These are phyloP conservation scores for Tridacna crocea DNA, from an alignment of 2,888 invertebrate genomes.

Conservation along the genomic window DNA sequence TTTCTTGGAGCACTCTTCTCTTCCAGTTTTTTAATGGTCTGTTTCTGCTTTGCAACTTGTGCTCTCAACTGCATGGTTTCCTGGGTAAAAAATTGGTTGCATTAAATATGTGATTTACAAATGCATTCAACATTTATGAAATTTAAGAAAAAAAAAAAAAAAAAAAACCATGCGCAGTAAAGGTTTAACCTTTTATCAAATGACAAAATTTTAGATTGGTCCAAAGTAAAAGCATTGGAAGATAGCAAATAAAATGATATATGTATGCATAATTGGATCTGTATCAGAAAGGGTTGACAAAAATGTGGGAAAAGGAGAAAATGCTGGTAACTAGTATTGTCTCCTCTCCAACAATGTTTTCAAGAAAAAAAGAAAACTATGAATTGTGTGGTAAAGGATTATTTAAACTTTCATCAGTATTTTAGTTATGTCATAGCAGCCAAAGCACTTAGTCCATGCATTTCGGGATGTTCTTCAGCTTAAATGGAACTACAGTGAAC, in stretches of 20 bases:
- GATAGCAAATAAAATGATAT: neutral
- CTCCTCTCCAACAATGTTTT: too few relatives aligned
- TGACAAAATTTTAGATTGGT: neutral
- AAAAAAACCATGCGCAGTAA: neutral
- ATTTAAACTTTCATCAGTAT: too few relatives aligned
- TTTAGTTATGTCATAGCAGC: too few relatives aligned
- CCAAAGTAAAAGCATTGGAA: neutral
- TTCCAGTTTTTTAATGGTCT: conserved; percentile 70
- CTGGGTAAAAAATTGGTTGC: conserved; percentile 55
- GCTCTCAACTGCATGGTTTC: conserved; percentile 72
- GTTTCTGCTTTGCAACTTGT: conserved; percentile 70
- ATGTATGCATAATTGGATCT: neutral
- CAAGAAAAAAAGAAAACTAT: too few relatives aligned
- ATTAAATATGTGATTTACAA: too few relatives aligned
- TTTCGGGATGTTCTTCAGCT: too few relatives aligned
- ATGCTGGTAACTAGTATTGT: neutral
- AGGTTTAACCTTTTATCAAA: neutral
- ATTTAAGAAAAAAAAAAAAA: too few relatives aligned
- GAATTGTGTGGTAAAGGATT: too few relatives aligned
- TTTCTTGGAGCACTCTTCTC: conserved; percentile 71
- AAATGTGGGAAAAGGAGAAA: neutral
- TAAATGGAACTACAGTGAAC: too few relatives aligned
- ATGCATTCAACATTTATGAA: too few relatives aligned
- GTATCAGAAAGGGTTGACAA: neutral
- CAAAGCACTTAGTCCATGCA: too few relatives aligned